Evolutionary conservation across 2,113 vertebrate genomes (phyloP).

Genomic region (Callipepla squamata): DNA sequence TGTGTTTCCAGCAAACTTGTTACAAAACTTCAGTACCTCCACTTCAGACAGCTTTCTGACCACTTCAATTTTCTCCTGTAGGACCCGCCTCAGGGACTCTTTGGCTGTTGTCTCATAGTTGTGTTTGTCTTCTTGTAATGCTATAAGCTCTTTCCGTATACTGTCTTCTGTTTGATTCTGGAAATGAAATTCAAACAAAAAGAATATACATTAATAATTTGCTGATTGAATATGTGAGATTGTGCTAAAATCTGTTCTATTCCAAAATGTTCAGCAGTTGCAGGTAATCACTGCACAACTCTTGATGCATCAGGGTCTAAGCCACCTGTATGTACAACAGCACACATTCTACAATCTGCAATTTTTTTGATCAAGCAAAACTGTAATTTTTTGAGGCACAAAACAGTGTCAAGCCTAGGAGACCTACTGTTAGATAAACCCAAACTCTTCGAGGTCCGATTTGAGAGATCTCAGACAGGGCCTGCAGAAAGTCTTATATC

Average conservation of each 20-base stretch:
- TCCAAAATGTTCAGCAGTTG: background rate
- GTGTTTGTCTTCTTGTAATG: slow-evolving; percentile 98
- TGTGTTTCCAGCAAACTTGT: background rate
- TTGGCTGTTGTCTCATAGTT: slow-evolving; percentile 99
- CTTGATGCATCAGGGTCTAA: background rate
- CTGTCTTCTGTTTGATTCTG: slow-evolving; percentile 97
- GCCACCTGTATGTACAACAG: background rate
- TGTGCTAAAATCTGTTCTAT: background rate
- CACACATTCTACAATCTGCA: background rate
- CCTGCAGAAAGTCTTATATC: background rate
- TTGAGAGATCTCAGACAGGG: background rate
- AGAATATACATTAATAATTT: background rate
- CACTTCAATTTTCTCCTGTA: slow-evolving; percentile 99
- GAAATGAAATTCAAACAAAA: background rate
- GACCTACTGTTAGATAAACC: background rate
- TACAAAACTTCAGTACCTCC: slow-evolving; percentile 83
- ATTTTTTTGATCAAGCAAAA: background rate
- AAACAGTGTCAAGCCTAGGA: background rate
- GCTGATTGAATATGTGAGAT: background rate
- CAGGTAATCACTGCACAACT: background rate
- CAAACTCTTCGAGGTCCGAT: background rate
- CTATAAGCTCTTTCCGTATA: slow-evolving; percentile 94
- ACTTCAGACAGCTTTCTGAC: slow-evolving; percentile 97
- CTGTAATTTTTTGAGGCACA: background rate
- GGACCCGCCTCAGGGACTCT: slow-evolving; percentile 97